phyloP scores from a whole-genome alignment of 2,888 invertebrate genomes.

The Phorcus lineatus region DNA sequence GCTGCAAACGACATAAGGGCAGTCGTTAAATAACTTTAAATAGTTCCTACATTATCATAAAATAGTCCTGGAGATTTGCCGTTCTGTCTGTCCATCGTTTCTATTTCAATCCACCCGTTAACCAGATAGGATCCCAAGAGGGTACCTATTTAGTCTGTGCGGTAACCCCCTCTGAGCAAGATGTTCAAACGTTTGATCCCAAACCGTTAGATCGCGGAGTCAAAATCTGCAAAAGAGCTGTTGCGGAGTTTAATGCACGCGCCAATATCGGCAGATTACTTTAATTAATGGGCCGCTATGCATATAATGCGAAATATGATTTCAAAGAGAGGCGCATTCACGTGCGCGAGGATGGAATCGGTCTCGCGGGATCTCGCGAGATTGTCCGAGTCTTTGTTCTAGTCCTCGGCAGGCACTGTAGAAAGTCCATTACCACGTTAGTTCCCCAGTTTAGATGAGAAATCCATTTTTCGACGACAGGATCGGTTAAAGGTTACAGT shows the following conservation, averaged over 20 bases:
- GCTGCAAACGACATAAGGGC: too few species aligned
- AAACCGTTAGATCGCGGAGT: conserved; percentile 20
- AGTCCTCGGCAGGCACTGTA: background rate
- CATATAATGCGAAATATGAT: conserved; percentile 25
- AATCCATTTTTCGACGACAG: conserved; percentile 19
- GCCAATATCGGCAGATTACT: conserved; percentile 7
- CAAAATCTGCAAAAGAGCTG: conserved; percentile 13
- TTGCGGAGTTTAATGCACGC: conserved; percentile 14
- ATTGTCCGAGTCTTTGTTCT: conserved; percentile 19
- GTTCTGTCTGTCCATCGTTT: too few species aligned
- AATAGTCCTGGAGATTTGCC: too few species aligned
- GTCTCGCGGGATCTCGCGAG: conserved; percentile 17
- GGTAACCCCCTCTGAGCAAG: background rate
- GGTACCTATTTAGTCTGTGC: background rate
- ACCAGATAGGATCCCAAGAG: background rate
- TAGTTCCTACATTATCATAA: too few species aligned
- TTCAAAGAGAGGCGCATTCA: conserved; percentile 15
- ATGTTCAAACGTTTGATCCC: conserved; percentile 13
- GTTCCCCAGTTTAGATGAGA: conserved; percentile 6
- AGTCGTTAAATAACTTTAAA: too few species aligned
- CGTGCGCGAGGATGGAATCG: background rate
- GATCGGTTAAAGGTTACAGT: conserved; percentile 8
- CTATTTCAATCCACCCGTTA: too few species aligned
- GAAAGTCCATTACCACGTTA: background rate
- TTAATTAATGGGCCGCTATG: conserved; percentile 22